A percentile compares a stretch with the other conserved stretches of the same genome.
phyloP scores from a whole-genome alignment of 2,888 invertebrate genomes.

The Ceraclea dissimilis region DNA sequence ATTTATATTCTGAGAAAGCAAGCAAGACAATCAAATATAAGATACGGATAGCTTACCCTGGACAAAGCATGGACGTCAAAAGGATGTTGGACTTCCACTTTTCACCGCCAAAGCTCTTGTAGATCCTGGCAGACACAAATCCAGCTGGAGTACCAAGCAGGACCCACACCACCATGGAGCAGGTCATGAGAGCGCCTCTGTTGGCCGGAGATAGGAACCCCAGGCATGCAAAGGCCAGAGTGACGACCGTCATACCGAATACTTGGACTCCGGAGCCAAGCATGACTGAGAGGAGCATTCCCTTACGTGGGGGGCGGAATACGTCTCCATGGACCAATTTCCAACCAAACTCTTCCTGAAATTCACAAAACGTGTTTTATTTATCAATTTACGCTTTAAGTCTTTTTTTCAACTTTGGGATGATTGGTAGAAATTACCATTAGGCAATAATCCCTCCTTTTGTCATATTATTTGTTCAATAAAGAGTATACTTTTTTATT shows the following conservation, averaged over 20 bases:
- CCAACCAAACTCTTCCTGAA: constrained; percentile 95
- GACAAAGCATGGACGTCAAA: constrained; percentile 91
- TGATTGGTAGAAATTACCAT: too few relatives aligned
- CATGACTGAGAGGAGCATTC: constrained; percentile 92
- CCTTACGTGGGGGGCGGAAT: constrained; percentile 91
- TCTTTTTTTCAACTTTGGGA: too few relatives aligned
- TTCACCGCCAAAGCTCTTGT: constrained; percentile 97
- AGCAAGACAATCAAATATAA: too few relatives aligned
- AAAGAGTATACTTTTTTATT: too few relatives aligned
- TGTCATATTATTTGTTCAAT: too few relatives aligned
- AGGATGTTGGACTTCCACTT: constrained; percentile 98
- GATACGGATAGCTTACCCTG: constrained; percentile 80
- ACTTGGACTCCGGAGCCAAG: constrained; percentile 94
- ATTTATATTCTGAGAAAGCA: too few relatives aligned
- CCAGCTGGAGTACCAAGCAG: constrained; percentile 94
- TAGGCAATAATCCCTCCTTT: too few relatives aligned
- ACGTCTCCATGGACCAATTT: constrained; percentile 98
- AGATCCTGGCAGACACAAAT: constrained; percentile 92
- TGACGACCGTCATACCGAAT: constrained; percentile 91
- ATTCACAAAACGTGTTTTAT: too few relatives aligned
- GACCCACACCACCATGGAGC: constrained; percentile 94
- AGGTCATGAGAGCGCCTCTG: constrained; percentile 97
- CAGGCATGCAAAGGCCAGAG: constrained; percentile 95
- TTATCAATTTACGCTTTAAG: not conserved
- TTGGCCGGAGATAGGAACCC: constrained; percentile 98